A percentile compares a stretch with the other conserved stretches of the same genome.
phyloP scores from a whole-genome alignment of 2,797 vertebrate species.

The Avahi laniger region DNA sequence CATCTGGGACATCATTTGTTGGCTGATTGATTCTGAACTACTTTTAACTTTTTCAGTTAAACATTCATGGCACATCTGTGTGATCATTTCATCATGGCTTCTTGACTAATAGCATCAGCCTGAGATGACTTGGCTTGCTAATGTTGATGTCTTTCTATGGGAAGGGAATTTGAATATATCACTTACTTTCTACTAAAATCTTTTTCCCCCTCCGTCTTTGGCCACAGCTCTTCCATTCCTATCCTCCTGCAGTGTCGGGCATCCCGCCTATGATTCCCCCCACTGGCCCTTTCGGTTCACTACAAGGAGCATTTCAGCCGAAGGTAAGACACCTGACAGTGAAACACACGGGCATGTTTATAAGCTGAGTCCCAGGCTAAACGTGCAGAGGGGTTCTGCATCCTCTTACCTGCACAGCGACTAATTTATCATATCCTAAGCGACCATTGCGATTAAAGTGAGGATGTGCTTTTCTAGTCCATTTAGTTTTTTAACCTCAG shows the following conservation, averaged over 20 bases:
- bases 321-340: constrained; percentile 88
- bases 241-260: constrained; percentile 96
- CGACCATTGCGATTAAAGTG: background rate
- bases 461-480: background rate
- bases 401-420: background rate
- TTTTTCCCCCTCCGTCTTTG: constrained; percentile 75
- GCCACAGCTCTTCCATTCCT: constrained; percentile 96
- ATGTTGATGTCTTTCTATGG: constrained; percentile 62
- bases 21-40: constrained; percentile 84
- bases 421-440: background rate
- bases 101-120: constrained; percentile 79
- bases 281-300: constrained; percentile 96
- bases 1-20: constrained; percentile 78
- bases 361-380: background rate
- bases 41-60: constrained; percentile 85
- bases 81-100: constrained; percentile 81
- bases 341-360: background rate
- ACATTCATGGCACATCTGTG: constrained; percentile 81
- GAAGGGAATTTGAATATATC: constrained; percentile 47
- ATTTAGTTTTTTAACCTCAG: background rate
- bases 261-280: constrained; percentile 98
- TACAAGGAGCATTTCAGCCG: constrained; percentile 98
- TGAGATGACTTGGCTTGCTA: constrained; percentile 73
- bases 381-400: background rate
- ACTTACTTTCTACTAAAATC: constrained; percentile 59